Percentiles rank a stretch among this genome's conserved stretches.
Evolutionary conservation across 2,797 vertebrate species (phyloP).

Genomic region (Sardinella longiceps): DNA sequence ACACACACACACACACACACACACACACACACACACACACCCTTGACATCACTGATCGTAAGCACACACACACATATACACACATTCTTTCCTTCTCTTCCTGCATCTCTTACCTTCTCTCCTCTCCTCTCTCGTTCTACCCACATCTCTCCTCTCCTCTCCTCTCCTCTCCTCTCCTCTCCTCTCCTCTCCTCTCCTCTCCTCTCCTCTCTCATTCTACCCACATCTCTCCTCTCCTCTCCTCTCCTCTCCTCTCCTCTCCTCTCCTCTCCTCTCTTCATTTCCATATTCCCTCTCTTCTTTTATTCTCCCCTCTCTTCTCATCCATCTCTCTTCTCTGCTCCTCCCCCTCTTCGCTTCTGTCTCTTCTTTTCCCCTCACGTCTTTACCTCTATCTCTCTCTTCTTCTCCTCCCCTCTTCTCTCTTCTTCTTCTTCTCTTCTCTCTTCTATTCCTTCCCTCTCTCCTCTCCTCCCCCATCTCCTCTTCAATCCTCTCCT

Average conservation of each 20-base stretch:
- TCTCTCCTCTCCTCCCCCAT: neutral
- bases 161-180: neutral
- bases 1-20: too few relatives aligned
- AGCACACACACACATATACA: too few relatives aligned
- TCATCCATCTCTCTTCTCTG: neutral
- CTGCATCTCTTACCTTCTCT: neutral
- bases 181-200: neutral
- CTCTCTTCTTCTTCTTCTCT: neutral
- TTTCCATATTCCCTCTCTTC: too few relatives aligned
- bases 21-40: too few relatives aligned
- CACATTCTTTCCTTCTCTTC: too few relatives aligned
- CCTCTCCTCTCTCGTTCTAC: neutral
- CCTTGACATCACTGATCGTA: too few relatives aligned
- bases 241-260: neutral
- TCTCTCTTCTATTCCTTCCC: neutral
- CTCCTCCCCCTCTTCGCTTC: neutral
- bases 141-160: neutral
- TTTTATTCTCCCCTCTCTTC: neutral
- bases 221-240: neutral
- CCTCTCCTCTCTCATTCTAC: neutral
- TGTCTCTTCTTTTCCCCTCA: neutral
- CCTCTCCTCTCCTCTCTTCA: neutral
- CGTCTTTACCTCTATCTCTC: neutral
- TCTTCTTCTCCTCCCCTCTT: neutral
- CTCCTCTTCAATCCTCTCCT: slow-evolving; percentile 31